Evolutionary conservation across 2,888 invertebrate genomes (phyloP), one percentile per base, ranked within the genome.

Genomic region (Amphipoea oculea): DNA sequence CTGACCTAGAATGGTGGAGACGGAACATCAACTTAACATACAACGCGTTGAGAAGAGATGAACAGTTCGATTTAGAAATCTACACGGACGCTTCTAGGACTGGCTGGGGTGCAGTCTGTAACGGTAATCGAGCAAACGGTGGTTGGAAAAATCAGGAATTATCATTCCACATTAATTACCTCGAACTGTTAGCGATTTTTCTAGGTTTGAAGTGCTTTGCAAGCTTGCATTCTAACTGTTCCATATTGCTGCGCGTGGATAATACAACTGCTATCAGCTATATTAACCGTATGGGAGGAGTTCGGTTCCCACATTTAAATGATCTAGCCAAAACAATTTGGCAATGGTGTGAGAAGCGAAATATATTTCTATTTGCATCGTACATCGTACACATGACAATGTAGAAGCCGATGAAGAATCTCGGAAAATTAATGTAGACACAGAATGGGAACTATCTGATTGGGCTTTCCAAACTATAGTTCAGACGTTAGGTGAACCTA

Each of bases 391-490:
- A 4, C 5, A 17, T 57, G 57, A 57, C 23, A 23, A 57, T 57
- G 6, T 57, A 62, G 60, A 62, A 62, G 67, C 67, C 7, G 67
- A 67, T n/a, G 45, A 45, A 45, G 67, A 67, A 67, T 67, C 67
- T 14, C n/a, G 45, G 9, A 45, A 45, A 29, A 42, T 40, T 4
- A 40, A 65, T 23, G 11, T 11, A 20, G 40, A 65, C 40, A 29
- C 40, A 20, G 45, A 69, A 36, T 69, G 69, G 36, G 36, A 54
- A 45, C 36, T 69, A 6, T 69, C 51, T 5, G 36, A 69, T 54
- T 23, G 36, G 36, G 69, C 51, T 4, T 51, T 51, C 48, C 51
- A 69, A 69, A 69, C 36, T 2, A 69, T 69, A 69, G 51, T 69
- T 54, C 36, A 54, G 6, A 36, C 5, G 11, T 20, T 51, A 51